A percentile compares a stretch with the other conserved stretches of the same genome.
phyloP scores from a whole-genome alignment of 2,113 vertebrate species.

The chimpanzee (Pan troglodytes) region DNA sequence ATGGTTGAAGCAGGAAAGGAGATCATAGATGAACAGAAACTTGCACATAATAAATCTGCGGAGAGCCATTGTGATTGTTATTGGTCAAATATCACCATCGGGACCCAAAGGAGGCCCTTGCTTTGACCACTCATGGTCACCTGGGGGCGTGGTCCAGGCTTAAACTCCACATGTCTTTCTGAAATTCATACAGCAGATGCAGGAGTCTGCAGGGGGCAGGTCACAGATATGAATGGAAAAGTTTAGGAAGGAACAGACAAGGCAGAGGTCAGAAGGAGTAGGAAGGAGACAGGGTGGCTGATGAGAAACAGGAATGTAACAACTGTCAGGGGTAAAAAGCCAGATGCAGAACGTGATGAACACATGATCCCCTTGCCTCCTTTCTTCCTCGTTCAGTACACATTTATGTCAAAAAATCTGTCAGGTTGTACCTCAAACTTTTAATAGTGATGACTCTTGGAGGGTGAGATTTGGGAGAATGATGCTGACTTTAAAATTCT shows the following conservation, averaged over 20 bases:
- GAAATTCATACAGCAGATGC: neutral
- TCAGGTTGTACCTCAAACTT: no score
- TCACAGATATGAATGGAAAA: neutral
- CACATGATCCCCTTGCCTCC: fast-evolving
- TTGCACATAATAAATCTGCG: neutral
- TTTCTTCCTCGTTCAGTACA: neutral
- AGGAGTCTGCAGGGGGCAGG: neutral
- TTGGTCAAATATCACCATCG: no score
- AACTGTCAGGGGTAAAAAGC: no score
- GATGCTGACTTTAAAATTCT: neutral
- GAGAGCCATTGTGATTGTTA: fast-evolving
- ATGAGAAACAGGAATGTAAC: fast-evolving
- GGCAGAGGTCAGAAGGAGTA: no score
- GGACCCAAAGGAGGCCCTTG: neutral
- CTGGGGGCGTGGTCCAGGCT: fast-evolving
- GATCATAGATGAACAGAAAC: neutral
- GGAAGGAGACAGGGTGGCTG: neutral
- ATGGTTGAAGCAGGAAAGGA: no score
- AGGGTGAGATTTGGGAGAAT: neutral
- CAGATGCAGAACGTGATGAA: neutral
- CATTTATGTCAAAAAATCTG: neutral
- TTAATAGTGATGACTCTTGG: neutral
- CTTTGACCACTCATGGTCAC: fast-evolving
- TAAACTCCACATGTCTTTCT: fast-evolving
- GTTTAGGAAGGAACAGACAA: neutral